Evolutionary conservation across 1,140 invertebrate genomes (phyloP).

Genomic region (Magallana gigas): DNA sequence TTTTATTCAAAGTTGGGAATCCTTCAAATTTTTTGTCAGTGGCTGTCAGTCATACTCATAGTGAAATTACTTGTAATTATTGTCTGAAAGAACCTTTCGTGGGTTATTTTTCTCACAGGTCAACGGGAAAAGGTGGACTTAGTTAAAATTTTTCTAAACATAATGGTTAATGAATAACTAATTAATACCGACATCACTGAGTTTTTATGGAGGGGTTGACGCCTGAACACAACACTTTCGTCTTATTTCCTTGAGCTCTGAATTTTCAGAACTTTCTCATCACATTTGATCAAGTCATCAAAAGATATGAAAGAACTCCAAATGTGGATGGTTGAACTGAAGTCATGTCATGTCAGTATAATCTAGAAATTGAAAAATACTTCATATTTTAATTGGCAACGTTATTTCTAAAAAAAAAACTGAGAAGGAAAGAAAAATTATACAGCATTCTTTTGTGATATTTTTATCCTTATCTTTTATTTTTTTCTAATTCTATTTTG

Average conservation of each 20-base stretch:
- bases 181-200: slow-evolving; percentile 6
- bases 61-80: slow-evolving; percentile 12
- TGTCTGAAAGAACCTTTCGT: neutral
- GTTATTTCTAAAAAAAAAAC: too few species aligned
- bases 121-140: neutral
- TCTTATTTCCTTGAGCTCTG: slow-evolving; percentile 9
- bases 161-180: slow-evolving; percentile 12
- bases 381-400: too few species aligned
- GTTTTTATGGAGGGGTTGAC: neutral
- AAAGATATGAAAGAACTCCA: neutral
- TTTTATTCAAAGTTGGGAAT: neutral
- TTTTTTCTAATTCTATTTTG: too few species aligned
- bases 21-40: slow-evolving; percentile 25
- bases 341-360: neutral
- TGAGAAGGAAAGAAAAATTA: too few species aligned
- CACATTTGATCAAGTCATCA: slow-evolving; percentile 1
- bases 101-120: slow-evolving; percentile 11
- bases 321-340: neutral
- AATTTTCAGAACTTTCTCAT: slow-evolving; percentile 6
- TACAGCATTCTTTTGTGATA: too few species aligned
- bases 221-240: neutral
- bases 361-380: too few species aligned
- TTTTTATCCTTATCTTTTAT: too few species aligned
- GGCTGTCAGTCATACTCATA: neutral
- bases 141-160: neutral